These are phyloP conservation scores for Delphinapterus leucas DNA, from an alignment of 2,113 vertebrate species.

Conservation along the genomic window DNA sequence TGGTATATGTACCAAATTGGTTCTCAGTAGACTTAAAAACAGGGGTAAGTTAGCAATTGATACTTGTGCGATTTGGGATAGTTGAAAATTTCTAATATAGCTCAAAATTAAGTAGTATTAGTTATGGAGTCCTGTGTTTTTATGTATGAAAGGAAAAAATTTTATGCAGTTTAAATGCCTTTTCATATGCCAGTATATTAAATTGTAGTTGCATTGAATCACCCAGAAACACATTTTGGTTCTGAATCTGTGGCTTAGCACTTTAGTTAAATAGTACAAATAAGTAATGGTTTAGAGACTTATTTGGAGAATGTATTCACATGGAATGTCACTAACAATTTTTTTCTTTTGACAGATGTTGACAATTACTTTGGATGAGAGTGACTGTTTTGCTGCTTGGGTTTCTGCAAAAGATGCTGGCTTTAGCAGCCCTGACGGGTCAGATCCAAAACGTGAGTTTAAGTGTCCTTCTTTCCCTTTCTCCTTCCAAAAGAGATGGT, in stretches of 20 bases:
- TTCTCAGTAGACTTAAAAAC: slow-evolving; percentile 99
- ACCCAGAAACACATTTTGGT: neutral
- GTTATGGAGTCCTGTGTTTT: neutral
- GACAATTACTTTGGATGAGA: slow-evolving; percentile 98
- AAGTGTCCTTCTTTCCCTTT: neutral
- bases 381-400: slow-evolving; percentile 99
- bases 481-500: neutral
- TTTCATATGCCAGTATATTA: neutral
- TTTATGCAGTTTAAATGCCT: neutral
- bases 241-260: neutral
- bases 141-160: neutral
- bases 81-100: neutral
- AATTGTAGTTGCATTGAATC: neutral
- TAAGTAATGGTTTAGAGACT: neutral
- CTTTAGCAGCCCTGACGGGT: slow-evolving; percentile 96
- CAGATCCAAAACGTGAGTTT: slow-evolving; percentile 95
- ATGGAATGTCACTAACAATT: neutral
- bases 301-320: neutral
- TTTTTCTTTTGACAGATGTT: slow-evolving; percentile 89
- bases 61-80: neutral
- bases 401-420: slow-evolving; percentile 98
- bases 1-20: slow-evolving; percentile 99
- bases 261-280: neutral
- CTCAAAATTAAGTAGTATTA: neutral
- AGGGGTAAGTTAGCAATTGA: slow-evolving; percentile 87